A percentile compares a stretch with the other conserved stretches of the same genome.
Conservation (phyloP, 92 coral and sea anemone species). For the Umimayanthus chanpuru region DNA sequence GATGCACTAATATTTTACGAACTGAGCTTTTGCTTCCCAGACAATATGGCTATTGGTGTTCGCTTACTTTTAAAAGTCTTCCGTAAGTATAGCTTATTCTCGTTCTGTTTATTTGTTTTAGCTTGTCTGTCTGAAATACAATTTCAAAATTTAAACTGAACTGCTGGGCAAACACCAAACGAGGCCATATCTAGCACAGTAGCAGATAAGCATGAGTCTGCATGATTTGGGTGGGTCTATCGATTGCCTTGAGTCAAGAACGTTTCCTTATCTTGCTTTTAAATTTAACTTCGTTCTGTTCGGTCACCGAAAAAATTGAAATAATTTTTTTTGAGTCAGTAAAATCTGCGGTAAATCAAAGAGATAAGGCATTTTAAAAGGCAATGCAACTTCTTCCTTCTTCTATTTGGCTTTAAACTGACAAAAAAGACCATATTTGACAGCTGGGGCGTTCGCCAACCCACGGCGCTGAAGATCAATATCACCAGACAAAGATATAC, state of each 20-base stretch:
- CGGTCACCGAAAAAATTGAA: not conserved
- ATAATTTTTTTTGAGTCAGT: not conserved
- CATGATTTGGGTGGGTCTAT: not conserved
- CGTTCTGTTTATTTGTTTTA: too few species aligned
- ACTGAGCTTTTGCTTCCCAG: not conserved
- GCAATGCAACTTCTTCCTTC: not conserved
- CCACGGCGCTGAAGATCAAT: not conserved
- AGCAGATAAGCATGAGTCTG: not conserved
- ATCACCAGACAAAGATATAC: not conserved
- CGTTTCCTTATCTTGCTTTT: not conserved
- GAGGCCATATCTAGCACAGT: not conserved
- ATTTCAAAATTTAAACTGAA: not conserved
- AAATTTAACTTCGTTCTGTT: not conserved
- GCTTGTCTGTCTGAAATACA: not conserved
- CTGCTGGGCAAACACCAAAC: not conserved
- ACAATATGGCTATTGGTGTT: not conserved
- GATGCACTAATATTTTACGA: too few species aligned
- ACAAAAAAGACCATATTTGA: too few species aligned
- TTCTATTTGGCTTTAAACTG: not conserved
- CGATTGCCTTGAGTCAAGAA: not conserved
- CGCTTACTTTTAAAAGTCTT: not conserved
- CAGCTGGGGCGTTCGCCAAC: too few species aligned
- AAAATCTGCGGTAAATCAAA: not conserved
- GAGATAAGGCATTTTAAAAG: not conserved
- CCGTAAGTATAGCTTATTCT: not conserved